Percentiles rank a stretch among this genome's conserved stretches.
These are phyloP conservation scores for Tryphoninae sp. DNA, from an alignment of 2,888 invertebrate species.

Conservation along the genomic window DNA sequence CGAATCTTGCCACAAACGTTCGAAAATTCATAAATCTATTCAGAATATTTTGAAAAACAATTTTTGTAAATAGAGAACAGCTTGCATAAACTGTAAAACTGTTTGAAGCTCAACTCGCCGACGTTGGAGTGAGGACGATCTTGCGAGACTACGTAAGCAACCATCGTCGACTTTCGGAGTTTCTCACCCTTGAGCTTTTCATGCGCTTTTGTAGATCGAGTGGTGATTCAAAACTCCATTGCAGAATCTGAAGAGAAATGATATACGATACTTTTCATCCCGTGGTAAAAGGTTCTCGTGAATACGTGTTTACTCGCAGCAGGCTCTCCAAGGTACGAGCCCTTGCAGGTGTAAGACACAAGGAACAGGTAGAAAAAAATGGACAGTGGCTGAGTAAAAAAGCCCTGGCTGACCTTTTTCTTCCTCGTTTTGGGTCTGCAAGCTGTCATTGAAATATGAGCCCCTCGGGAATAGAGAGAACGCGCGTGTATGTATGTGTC, in stretches of 20 bases:
- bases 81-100: too few relatives aligned
- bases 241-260: not conserved
- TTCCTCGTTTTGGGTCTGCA: conserved; percentile 29
- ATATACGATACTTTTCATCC: not conserved
- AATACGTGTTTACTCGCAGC: not conserved
- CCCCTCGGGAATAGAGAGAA: conserved; percentile 28
- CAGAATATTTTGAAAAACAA: too few relatives aligned
- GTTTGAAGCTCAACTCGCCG: too few relatives aligned
- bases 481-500: not conserved
- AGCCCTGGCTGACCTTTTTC: conserved; percentile 22
- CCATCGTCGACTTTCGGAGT: too few relatives aligned
- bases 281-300: not conserved
- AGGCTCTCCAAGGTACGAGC: not conserved
- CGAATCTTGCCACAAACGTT: too few relatives aligned
- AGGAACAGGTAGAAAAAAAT: not conserved
- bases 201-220: not conserved
- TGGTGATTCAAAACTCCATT: not conserved
- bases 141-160: too few relatives aligned
- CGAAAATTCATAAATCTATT: too few relatives aligned
- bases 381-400: conserved; percentile 1
- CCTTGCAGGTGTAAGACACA: not conserved
- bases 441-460: conserved; percentile 57
- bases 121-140: too few relatives aligned
- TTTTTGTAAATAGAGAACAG: too few relatives aligned
- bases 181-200: not conserved